Evolutionary conservation across 2,113 vertebrate genomes (phyloP).

Genomic region (Sorex fumeus): DNA sequence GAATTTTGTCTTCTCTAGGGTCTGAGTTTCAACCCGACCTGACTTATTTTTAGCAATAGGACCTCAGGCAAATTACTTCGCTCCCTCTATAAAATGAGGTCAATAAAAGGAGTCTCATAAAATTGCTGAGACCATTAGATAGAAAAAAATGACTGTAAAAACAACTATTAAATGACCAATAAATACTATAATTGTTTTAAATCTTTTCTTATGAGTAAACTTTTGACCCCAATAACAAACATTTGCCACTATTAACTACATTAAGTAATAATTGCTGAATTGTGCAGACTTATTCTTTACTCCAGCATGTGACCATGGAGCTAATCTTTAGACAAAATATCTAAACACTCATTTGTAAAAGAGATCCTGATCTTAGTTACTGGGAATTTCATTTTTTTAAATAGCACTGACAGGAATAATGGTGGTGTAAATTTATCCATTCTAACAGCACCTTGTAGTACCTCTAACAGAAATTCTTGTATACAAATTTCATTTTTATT

Average conservation of each 20-base stretch:
- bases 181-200: neutral
- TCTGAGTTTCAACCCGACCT: neutral
- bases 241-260: neutral
- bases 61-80: neutral
- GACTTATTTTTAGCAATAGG: neutral
- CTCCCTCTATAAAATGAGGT: neutral
- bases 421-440: slow-evolving; percentile 3
- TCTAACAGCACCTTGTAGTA: neutral
- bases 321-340: neutral
- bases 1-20: neutral
- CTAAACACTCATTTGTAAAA: neutral
- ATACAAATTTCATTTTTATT: neutral
- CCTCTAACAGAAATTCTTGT: neutral
- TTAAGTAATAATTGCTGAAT: neutral
- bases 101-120: neutral
- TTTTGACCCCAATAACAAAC: neutral
- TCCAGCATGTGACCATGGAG: neutral
- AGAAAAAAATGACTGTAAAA: slow-evolving; percentile 17
- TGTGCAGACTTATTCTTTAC: slow-evolving; percentile 1
- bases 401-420: neutral
- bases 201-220: neutral
- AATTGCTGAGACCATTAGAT: slow-evolving; percentile 37
- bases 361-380: neutral
- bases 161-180: neutral
- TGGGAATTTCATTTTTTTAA: slow-evolving; percentile 26